Evolutionary conservation across 2,797 vertebrate species (phyloP), one percentile per base, ranked within the genome.

Genomic region (Eidolon dupreanum): DNA sequence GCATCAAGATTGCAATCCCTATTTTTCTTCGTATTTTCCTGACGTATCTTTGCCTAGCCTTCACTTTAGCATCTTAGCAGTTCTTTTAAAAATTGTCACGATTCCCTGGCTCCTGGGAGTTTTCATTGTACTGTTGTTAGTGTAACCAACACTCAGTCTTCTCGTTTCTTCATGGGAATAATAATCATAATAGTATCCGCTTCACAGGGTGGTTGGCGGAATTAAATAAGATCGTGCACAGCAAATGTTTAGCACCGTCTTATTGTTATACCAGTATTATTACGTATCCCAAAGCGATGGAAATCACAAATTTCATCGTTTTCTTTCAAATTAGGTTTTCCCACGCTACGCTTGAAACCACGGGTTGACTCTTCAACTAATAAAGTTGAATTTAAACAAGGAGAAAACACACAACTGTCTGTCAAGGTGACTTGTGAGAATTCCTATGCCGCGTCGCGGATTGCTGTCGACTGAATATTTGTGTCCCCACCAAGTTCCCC

Each of bases 1-100:
- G 33, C 24, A 5, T 12, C 51, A 19, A 8, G 5, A 6, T 20
- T 3, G 8, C n/a, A 53, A 1, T 7, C 4, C 19, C 33, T 10
- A 5, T 26, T 51, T 68, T 49, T 38, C 57, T 43, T 20, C 55
- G 49, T 8, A 12, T 46, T 73, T 57, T 41, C 15, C 49, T 49
- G 46, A 46, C 17, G 5, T 49, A 3, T 17, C 51, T 68, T 65
- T 83, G 46, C 7, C n/a, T 13, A 57, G 1, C 7, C 46, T 78
- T 26, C 20, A 61, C 28, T 71, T 55, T 1, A 22, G 55, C 31
- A 31, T 66, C 43, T 38, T 31, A n/a, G 53, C 24, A 22, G 59
- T 17, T 43, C 9, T 31, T 49, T 43, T 68, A 46, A 66, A 22
- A 38, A 36, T 19, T 7, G 10, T 26, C 11, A 11, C 13, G n/a